These are phyloP conservation scores for Proterorhinus semilunaris DNA, from an alignment of 2,113 vertebrate species.

Conservation along the genomic window DNA sequence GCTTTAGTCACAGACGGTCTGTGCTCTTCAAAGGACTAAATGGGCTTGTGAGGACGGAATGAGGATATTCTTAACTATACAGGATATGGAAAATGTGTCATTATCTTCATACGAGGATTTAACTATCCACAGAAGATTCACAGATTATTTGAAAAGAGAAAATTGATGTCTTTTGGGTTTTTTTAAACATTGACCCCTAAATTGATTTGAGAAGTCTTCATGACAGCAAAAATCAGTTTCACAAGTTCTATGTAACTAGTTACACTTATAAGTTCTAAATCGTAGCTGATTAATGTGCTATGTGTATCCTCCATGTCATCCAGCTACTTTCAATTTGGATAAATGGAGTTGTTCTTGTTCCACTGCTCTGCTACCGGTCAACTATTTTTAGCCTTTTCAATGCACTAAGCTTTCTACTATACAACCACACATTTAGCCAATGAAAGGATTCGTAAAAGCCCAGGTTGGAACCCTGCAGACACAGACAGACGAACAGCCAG, in stretches of 20 bases:
- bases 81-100: constrained; percentile 55
- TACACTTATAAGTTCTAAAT: too few species aligned
- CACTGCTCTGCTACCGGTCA: constrained; percentile 51
- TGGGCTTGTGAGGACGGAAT: constrained; percentile 58
- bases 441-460: constrained; percentile 62
- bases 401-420: constrained; percentile 60
- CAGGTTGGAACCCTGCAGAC: constrained; percentile 43
- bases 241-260: too few species aligned
- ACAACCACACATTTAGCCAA: constrained; percentile 59
- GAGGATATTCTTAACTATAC: constrained; percentile 59
- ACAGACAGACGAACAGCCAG: constrained; percentile 29
- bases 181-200: too few species aligned
- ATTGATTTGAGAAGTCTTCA: too few species aligned
- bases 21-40: constrained; percentile 74
- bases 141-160: too few species aligned
- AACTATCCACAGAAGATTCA: too few species aligned
- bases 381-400: constrained; percentile 71
- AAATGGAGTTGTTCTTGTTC: constrained; percentile 32
- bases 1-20: constrained; percentile 77
- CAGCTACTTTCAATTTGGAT: neutral
- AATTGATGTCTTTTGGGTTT: too few species aligned
- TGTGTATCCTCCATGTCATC: too few species aligned
- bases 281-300: neutral
- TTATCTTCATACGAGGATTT: too few species aligned
- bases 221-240: too few species aligned